Conservation (phyloP, 2,113 vertebrate species). For the Plecturocebus donacophilus region DNA sequence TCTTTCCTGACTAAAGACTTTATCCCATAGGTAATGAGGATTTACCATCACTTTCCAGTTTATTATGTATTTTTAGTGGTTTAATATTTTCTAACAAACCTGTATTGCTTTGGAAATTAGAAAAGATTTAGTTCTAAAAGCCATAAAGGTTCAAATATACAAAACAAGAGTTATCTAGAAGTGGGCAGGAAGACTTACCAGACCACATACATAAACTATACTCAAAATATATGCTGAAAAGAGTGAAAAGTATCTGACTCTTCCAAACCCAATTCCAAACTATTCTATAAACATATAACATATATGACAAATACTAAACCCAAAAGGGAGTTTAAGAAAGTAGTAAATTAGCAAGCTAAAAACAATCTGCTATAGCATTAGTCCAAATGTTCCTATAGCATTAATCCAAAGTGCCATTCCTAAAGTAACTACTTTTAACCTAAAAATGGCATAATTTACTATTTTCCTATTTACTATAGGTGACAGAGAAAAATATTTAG, state of each 20-base stretch:
- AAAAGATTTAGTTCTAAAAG: not conserved
- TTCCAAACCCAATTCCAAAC: not conserved
- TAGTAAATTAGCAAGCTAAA: not conserved
- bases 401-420: slow-evolving; percentile 1
- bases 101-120: slow-evolving; percentile 28
- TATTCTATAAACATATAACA: not conserved
- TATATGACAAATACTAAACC: not conserved
- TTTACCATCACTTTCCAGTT: not conserved
- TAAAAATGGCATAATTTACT: not conserved
- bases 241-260: not conserved
- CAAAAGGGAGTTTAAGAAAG: not conserved
- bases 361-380: not conserved
- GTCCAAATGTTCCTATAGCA: not conserved
- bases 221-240: not conserved
- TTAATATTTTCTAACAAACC: not conserved
- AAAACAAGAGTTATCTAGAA: not conserved
- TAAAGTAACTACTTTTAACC: slow-evolving; percentile 6
- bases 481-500: not conserved
- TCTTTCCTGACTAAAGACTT: not conserved
- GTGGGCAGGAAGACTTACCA: not conserved
- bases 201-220: not conserved
- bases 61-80: not conserved
- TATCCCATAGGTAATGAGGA: not conserved
- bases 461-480: not conserved
- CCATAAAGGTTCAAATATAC: not conserved